These are phyloP conservation scores for Geococcyx californianus DNA, from an alignment of 2,113 vertebrate genomes.

Conservation along the genomic window DNA sequence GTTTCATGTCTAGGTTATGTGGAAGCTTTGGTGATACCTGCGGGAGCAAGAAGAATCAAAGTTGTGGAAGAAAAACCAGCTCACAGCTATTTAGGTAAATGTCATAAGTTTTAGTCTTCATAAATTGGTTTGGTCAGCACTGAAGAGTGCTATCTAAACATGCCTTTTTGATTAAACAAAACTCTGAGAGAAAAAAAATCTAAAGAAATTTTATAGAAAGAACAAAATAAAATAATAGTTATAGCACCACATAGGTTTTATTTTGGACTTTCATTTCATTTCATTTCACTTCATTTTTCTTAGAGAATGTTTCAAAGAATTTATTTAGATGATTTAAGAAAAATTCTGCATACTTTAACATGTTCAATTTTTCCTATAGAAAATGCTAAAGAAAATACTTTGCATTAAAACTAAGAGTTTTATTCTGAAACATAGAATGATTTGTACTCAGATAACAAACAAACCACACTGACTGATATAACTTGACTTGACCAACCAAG, in stretches of 20 bases:
- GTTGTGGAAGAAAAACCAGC: slow-evolving; percentile 86
- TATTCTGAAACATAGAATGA: neutral
- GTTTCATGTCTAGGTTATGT: slow-evolving; percentile 76
- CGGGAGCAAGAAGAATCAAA: slow-evolving; percentile 84
- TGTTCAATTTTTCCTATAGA: neutral
- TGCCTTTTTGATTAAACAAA: neutral
- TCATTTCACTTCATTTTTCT: neutral
- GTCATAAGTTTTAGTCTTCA: neutral
- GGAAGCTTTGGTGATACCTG: slow-evolving; percentile 85
- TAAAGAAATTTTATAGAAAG: neutral
- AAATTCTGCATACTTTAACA: neutral
- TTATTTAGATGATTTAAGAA: neutral
- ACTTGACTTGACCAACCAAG: neutral
- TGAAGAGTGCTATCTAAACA: neutral
- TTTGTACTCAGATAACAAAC: neutral
- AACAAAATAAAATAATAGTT: neutral
- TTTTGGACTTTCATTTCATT: neutral
- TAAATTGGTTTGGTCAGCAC: neutral
- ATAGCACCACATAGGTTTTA: neutral
- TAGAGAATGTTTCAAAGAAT: neutral
- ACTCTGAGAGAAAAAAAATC: neutral
- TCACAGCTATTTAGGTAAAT: slow-evolving; percentile 85
- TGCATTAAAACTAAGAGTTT: neutral
- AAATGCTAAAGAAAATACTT: neutral
- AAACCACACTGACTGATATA: neutral